These are phyloP conservation scores for Eutolmus rufibarbis DNA, from an alignment of 2,888 invertebrate genomes.

Conservation along the genomic window DNA sequence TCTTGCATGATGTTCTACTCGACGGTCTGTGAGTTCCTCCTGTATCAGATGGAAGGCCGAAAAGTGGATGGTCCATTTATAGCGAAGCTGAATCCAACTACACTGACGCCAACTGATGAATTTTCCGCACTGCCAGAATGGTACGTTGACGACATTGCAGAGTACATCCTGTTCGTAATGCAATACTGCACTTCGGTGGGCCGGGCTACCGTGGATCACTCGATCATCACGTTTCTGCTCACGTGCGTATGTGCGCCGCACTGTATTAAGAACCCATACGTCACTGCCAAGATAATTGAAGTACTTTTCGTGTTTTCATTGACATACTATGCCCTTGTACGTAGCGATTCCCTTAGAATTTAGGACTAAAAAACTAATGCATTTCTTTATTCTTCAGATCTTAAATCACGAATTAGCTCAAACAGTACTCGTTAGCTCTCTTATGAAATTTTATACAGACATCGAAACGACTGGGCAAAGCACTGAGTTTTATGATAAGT, in stretches of 20 bases:
- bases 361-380: neutral
- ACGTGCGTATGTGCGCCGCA: slow-evolving; percentile 89
- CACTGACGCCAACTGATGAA: slow-evolving; percentile 71
- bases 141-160: slow-evolving; percentile 97
- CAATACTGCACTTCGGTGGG: slow-evolving; percentile 82
- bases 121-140: slow-evolving; percentile 96
- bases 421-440: slow-evolving; percentile 81
- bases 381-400: slow-evolving; percentile 65
- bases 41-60: slow-evolving; percentile 69
- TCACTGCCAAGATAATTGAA: slow-evolving; percentile 95
- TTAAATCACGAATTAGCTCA: slow-evolving; percentile 89
- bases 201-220: slow-evolving; percentile 79
- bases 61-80: slow-evolving; percentile 64
- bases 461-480: slow-evolving; percentile 97
- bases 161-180: slow-evolving; percentile 90
- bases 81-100: slow-evolving; percentile 67
- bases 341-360: slow-evolving; percentile 38
- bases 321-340: slow-evolving; percentile 61
- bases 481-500: slow-evolving; percentile 99
- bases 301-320: slow-evolving; percentile 83
- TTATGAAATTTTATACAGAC: slow-evolving; percentile 99
- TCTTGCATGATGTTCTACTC: slow-evolving; percentile 88
- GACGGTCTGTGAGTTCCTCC: slow-evolving; percentile 81
- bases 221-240: slow-evolving; percentile 86
- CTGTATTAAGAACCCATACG: slow-evolving; percentile 94